These are phyloP conservation scores for Cyanoliseus patagonus DNA, from an alignment of 2,113 vertebrate species.

Conservation along the genomic window DNA sequence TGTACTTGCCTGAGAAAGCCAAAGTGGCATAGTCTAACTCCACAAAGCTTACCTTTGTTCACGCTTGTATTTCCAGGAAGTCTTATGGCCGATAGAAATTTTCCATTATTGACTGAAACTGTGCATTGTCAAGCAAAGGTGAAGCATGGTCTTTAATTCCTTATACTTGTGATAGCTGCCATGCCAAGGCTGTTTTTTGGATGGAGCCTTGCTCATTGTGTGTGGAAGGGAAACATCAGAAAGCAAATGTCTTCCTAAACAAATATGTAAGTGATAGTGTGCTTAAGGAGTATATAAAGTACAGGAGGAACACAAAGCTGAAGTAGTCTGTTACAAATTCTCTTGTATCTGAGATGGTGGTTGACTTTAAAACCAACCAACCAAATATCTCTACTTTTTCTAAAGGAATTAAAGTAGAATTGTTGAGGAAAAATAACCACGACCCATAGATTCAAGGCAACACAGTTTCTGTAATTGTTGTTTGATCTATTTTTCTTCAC, in stretches of 20 bases:
- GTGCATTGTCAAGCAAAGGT: background rate
- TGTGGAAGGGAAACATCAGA: background rate
- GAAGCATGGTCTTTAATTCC: background rate
- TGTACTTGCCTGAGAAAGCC: background rate
- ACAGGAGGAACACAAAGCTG: background rate
- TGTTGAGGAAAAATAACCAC: background rate
- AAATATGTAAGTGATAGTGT: background rate
- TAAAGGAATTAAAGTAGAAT: background rate
- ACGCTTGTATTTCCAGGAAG: background rate
- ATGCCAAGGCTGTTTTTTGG: background rate
- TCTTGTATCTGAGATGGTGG: background rate
- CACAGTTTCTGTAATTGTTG: background rate
- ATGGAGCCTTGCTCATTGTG: background rate
- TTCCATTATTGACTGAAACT: background rate
- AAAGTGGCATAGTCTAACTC: background rate
- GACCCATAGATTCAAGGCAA: background rate
- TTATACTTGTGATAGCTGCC: background rate
- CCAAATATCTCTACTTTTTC: background rate
- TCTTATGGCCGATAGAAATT: background rate
- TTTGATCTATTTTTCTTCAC: background rate
- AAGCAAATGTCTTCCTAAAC: background rate
- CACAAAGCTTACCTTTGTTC: background rate
- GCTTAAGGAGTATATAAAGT: background rate
- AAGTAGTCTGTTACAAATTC: background rate
- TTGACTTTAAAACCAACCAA: background rate